These are phyloP conservation scores for Caenorhabditis afra DNA, from an alignment of 2,888 invertebrate genomes.

Conservation along the genomic window DNA sequence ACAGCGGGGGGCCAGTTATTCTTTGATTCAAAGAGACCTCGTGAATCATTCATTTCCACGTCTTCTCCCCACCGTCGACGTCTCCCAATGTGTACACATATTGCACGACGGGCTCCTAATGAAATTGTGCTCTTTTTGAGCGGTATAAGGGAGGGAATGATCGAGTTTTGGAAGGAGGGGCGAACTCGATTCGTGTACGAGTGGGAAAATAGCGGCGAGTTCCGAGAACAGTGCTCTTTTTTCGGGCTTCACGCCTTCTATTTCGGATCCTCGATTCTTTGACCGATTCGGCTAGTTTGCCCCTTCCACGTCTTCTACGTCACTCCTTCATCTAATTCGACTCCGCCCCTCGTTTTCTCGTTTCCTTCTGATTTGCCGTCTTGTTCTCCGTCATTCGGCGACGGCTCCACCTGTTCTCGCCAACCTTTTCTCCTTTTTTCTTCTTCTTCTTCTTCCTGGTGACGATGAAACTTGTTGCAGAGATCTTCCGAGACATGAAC, in stretches of 20 bases:
- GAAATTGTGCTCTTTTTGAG: too few species aligned
- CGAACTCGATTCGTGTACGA: too few species aligned
- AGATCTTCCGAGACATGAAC: constrained; percentile 41
- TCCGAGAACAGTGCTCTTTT: too few species aligned
- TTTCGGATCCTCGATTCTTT: not conserved
- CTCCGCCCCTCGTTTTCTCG: constrained; percentile 2
- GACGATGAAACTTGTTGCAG: constrained; percentile 10
- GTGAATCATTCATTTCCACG: constrained; percentile 12
- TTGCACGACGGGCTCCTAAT: too few species aligned
- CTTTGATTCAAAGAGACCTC: too few species aligned
- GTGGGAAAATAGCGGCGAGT: too few species aligned
- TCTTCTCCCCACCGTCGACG: not conserved
- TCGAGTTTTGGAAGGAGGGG: too few species aligned
- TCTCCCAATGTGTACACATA: too few species aligned
- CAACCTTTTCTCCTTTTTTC: too few species aligned
- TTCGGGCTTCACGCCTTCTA: not conserved
- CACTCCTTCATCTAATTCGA: constrained; percentile 1
- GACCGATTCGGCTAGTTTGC: constrained; percentile 18
- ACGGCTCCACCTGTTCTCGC: constrained; percentile 23
- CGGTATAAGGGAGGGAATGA: too few species aligned
- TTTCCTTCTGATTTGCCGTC: not conserved
- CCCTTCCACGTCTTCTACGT: not conserved
- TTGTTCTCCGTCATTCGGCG: constrained; percentile 4
- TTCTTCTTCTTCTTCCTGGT: not conserved
- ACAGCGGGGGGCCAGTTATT: too few species aligned